Evolutionary conservation across 2,797 vertebrate species (phyloP).

Genomic region (Distichodus sexfasciatus): DNA sequence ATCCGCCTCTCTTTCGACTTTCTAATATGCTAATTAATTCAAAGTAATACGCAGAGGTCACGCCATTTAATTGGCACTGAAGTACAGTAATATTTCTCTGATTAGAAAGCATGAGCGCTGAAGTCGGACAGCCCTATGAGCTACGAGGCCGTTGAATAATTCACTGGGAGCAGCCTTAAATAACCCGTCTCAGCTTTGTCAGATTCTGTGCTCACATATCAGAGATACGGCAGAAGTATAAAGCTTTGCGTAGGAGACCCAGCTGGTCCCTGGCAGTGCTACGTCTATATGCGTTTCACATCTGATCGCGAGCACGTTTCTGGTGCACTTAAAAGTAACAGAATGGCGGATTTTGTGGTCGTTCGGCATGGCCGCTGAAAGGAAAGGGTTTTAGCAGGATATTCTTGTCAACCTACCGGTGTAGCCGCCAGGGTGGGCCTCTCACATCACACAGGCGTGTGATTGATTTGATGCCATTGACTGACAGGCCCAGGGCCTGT

Average conservation of each 20-base stretch:
- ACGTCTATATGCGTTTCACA: too few relatives aligned
- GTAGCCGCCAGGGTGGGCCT: conserved; percentile 48
- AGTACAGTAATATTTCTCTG: conserved; percentile 42
- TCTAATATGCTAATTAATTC: conserved; percentile 54
- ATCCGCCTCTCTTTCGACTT: conserved; percentile 37
- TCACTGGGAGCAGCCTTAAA: conserved; percentile 61
- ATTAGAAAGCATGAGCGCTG: conserved; percentile 25
- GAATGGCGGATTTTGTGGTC: too few relatives aligned
- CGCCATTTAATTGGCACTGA: conserved; percentile 56
- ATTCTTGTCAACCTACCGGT: not conserved
- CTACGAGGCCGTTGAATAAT: conserved; percentile 66
- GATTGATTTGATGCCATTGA: conserved; percentile 72
- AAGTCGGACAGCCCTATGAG: conserved; percentile 45
- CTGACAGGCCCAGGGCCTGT: conserved; percentile 68
- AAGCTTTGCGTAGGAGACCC: not conserved
- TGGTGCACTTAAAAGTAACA: too few relatives aligned
- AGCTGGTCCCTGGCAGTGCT: too few relatives aligned
- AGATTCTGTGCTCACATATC: not conserved
- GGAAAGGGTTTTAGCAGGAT: not conserved
- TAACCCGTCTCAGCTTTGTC: conserved; percentile 36
- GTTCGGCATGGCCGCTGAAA: too few relatives aligned
- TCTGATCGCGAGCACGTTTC: too few relatives aligned
- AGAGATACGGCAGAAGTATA: not conserved
- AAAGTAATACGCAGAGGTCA: conserved; percentile 48
- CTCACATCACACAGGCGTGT: conserved; percentile 54